Base-by-base conservation (phyloP, 2,113 vertebrate genomes). In the Melanerpes formicivorus region DNA sequence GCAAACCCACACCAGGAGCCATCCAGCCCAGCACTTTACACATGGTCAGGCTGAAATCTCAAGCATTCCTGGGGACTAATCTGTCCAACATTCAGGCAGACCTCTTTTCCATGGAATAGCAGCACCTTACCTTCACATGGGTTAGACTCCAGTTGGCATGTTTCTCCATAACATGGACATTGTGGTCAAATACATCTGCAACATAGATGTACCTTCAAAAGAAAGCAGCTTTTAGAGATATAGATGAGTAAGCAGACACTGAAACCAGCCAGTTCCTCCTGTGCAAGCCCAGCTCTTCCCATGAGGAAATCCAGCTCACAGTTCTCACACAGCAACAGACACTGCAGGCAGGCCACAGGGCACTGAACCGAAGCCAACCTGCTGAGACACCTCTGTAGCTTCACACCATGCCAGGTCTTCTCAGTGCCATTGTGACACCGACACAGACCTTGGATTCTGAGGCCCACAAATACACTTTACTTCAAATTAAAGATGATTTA, bases 201-300 rank as follows among this genome's bases (percentile, higher is more conserved):
- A 99, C 92, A 93, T 99, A 99, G 76, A 99, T 21, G 84, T 98
- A 97, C 91, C 99, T 99, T 91, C 78, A 93, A 96, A 96, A 76
- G 81, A 96, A 93, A 90, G 42, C 56, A 74, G 15, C 76, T 91
- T n/a, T 93, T 73, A 93, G 80, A 22, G 82, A 65, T 2, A 17
- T 10, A 18, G 26, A 11, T 9, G 18, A 69, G 26, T 42, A 34
- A 64, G 26, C 18, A 94, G 50, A 46, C 34, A 83, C 9, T 11
- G 54, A 44, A 76, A 85, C 0, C 26, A 83, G 64, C 3, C 17
- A 19, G 15, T 6, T 88, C 34, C 52, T 66, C 59, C 50, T 10
- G 3, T 34, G 69, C 48, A 77, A 74, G n/a, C 48, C 22, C 67
- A 62, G 46, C 48, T 78, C 37, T 34, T 46, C 27, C 55, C 12